Base-by-base conservation (phyloP, 2,797 vertebrate species). In the Chiroxiphia lanceolata region DNA sequence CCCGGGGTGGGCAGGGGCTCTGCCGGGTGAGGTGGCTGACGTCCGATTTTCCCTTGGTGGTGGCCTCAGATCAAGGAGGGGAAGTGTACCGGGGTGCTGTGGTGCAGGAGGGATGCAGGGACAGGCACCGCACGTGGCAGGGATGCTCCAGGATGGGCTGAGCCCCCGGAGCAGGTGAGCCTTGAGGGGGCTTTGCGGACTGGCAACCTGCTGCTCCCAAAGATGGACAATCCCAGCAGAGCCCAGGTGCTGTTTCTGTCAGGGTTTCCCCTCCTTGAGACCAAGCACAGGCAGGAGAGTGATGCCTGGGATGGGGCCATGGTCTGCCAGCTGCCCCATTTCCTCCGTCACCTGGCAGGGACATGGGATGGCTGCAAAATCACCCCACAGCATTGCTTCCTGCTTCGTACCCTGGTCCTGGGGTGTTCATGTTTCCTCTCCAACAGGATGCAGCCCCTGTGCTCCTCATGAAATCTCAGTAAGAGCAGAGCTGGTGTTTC, bases 1-100 rank as follows among this genome's bases (percentile, higher is more conserved):
- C 33, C 56, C 5, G 6, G 16, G 18, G 47, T 5, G 68, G 11
- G 38, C 8, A 1, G 22, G 38, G 34, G 34, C 31, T 47, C 36
- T 53, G 64, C 56, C 10, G 0, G 3, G 12, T 2, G 26, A 31
- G 15, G 34, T 2, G 27, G 15, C n/a, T 8, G 45, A 9, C 12
- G 19, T 8, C 25, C 6, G 0, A 15, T 25, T 48, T 31, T 57
- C 51, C n/a, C 40, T 56, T 8, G 0, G 22, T 4, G 4, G 10
- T 65, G 83, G 68, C 42, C 31, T 47, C 50, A 5, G 59, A 36
- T 72, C n/a, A 48, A 34, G 6, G 38, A 69, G 8, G 9, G 13
- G 27, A 78, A 19, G n/a, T 1, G 5, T 61, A 13, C 4, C 0
- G 72, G 6, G 31, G 9, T n/a, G 51, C 63, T 42, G 1, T 1